phyloP scores from a whole-genome alignment of 1,140 invertebrate genomes.

The Pogonomyrmex californicus region DNA sequence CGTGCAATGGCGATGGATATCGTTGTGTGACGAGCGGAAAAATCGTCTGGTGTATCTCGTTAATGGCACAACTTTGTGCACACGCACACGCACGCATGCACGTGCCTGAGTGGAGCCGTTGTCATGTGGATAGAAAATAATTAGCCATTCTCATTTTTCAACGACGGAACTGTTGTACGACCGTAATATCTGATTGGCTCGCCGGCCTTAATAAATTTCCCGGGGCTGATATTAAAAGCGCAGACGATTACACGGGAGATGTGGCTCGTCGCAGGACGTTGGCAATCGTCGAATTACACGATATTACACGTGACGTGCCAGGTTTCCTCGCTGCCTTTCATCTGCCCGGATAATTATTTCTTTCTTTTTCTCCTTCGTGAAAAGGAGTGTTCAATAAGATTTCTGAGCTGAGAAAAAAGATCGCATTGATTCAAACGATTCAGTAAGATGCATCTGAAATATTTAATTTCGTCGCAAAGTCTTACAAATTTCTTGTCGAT shows the following conservation, averaged over 20 bases:
- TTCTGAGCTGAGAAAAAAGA: background rate
- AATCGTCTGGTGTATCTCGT: slow-evolving; percentile 55
- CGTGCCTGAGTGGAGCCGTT: background rate
- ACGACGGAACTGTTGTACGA: background rate
- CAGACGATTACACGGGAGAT: slow-evolving; percentile 44
- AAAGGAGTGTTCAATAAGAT: background rate
- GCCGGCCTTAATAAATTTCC: slow-evolving; percentile 58
- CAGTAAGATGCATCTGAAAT: background rate
- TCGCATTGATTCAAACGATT: background rate
- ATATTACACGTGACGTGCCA: background rate
- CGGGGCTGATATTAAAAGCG: slow-evolving; percentile 52
- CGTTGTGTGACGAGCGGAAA: slow-evolving; percentile 50
- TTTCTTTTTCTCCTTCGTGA: background rate
- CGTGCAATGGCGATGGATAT: slow-evolving; percentile 31
- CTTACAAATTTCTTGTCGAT: background rate
- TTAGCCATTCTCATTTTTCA: slow-evolving; percentile 62
- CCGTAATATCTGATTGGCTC: slow-evolving; percentile 45
- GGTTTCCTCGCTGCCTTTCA: slow-evolving; percentile 13
- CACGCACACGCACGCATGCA: background rate
- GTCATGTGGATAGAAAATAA: slow-evolving; percentile 42
- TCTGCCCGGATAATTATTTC: background rate
- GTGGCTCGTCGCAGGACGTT: slow-evolving; percentile 22
- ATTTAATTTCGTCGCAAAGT: background rate
- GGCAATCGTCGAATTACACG: slow-evolving; percentile 25
- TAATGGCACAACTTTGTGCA: slow-evolving; percentile 29